Percentiles rank a stretch among this genome's conserved stretches.
Conservation (phyloP, 2,113 vertebrate species). For the Tupaia chinensis region DNA sequence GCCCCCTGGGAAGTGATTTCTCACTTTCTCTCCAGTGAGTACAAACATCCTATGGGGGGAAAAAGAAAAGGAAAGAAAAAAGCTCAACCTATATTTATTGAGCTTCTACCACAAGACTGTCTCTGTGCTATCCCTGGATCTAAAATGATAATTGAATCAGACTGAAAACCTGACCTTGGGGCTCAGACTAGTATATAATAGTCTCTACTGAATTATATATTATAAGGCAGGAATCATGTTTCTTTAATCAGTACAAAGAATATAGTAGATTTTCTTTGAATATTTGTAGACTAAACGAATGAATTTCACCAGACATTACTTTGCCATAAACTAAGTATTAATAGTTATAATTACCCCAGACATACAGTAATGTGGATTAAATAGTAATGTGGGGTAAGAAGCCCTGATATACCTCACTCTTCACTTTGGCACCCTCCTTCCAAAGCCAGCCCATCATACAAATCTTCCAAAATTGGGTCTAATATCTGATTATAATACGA, state of each 20-base stretch:
- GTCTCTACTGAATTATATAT: neutral
- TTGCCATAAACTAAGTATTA: slow-evolving; percentile 11
- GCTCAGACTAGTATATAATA: neutral
- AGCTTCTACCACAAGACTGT: neutral
- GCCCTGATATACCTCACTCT: neutral
- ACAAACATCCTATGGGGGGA: too few relatives aligned
- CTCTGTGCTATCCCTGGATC: neutral
- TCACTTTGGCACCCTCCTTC: neutral
- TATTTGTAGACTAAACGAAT: slow-evolving; percentile 14
- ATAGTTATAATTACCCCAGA: neutral
- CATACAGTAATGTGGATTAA: neutral
- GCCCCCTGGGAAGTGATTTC: too few relatives aligned
- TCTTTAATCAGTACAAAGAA: slow-evolving; percentile 23
- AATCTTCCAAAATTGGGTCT: neutral
- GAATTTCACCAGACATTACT: neutral
- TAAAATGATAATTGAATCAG: slow-evolving; percentile 2
- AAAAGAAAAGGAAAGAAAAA: neutral
- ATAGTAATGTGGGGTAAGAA: slow-evolving; percentile 5
- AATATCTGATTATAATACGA: slow-evolving; percentile 35
- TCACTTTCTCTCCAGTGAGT: too few relatives aligned
- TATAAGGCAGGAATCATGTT: neutral
- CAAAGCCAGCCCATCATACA: neutral
- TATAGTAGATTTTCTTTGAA: slow-evolving; percentile 36
- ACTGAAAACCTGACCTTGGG: neutral
- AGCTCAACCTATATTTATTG: slow-evolving; percentile 1